These are phyloP conservation scores for Hybognathus amarus DNA, from an alignment of 2,797 vertebrate species.

Conservation along the genomic window DNA sequence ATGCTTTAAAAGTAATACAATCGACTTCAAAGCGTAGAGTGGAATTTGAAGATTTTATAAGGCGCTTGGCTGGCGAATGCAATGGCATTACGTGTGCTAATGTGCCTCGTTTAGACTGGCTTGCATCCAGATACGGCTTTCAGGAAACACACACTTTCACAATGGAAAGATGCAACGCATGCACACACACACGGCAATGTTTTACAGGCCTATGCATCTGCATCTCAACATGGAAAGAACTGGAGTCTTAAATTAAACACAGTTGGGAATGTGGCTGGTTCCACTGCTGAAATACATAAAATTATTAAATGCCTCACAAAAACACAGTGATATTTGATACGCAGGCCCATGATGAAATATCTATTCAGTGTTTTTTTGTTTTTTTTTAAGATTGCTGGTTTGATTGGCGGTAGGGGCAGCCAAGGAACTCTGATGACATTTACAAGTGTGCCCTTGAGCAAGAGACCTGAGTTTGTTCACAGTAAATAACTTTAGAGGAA, in stretches of 20 bases:
- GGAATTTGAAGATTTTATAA: conserved; percentile 74
- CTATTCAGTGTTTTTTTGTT: background rate
- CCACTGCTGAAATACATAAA: background rate
- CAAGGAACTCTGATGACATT: conserved; percentile 2
- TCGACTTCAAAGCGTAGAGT: conserved; percentile 72
- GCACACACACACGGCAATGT: background rate
- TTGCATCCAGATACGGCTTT: background rate
- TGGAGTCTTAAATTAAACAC: conserved; percentile 24
- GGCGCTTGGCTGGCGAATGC: conserved; percentile 65
- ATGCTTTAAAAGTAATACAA: conserved; percentile 61
- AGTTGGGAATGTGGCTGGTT: conserved; percentile 14
- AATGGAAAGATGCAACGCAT: conserved; percentile 27
- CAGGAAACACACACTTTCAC: conserved; percentile 26
- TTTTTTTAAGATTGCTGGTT: background rate
- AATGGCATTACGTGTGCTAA: conserved; percentile 69
- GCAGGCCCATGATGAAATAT: conserved; percentile 1
- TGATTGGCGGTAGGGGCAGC: background rate
- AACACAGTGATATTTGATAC: background rate
- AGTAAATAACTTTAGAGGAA: background rate
- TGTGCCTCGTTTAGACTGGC: conserved; percentile 14
- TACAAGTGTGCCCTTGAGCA: background rate
- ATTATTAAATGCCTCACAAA: conserved; percentile 20
- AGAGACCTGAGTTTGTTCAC: background rate
- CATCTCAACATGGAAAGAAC: conserved; percentile 16
- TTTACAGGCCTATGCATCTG: conserved; percentile 18